Percentiles rank a stretch among this genome's conserved stretches.
Conservation (phyloP, 2,113 vertebrate genomes). For the Spermophilus dauricus region DNA sequence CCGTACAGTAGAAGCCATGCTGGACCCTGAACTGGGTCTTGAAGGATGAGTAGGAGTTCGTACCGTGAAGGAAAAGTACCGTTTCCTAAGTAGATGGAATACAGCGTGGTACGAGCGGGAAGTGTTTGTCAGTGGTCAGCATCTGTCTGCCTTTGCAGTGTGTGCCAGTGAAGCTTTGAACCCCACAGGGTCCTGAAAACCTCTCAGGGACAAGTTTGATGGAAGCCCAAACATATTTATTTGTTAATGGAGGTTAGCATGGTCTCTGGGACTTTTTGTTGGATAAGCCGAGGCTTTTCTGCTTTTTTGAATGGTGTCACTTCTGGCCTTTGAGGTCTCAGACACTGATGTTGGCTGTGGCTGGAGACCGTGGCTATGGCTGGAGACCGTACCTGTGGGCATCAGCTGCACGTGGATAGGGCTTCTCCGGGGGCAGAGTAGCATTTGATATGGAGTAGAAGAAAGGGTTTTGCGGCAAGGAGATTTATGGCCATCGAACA, state of each 20-base stretch:
- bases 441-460: not conserved
- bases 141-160: rapidly evolving
- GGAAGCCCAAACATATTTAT: not conserved
- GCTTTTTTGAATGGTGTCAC: not conserved
- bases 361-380: too few relatives aligned
- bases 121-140: not conserved
- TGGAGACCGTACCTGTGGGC: rapidly evolving
- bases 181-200: not conserved
- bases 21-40: not conserved
- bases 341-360: too few relatives aligned
- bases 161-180: not conserved
- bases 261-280: not conserved
- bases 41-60: not conserved
- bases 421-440: not conserved
- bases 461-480: not conserved
- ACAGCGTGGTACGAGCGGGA: too few relatives aligned
- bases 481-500: rapidly evolving
- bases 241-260: not conserved
- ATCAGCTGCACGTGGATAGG: not conserved
- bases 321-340: not conserved
- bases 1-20: too few relatives aligned
- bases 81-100: not conserved
- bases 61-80: not conserved
- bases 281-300: not conserved
- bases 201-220: not conserved